Conservation (phyloP, 2,113 vertebrate species). For the Dasyurus viverrinus region DNA sequence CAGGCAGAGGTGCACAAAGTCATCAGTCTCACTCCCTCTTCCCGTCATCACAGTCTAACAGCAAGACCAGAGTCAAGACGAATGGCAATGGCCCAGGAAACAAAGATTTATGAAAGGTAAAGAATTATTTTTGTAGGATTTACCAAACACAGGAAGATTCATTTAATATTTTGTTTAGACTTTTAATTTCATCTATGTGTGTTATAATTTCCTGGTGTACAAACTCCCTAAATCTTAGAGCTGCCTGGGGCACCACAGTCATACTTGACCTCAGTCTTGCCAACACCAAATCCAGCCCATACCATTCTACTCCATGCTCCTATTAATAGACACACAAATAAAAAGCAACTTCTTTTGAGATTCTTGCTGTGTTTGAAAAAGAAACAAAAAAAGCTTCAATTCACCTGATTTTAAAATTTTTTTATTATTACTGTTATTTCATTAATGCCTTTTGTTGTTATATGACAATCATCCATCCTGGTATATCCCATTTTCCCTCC, state of each 20-base stretch:
- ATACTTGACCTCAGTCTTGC: not conserved
- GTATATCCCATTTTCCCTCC: not conserved
- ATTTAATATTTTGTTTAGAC: not conserved
- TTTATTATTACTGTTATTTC: not conserved
- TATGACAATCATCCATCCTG: not conserved
- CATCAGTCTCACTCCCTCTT: not conserved
- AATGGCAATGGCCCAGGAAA: not conserved
- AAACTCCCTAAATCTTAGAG: not conserved
- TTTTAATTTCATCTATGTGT: not conserved
- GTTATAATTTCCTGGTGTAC: not conserved
- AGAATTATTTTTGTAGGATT: not conserved
- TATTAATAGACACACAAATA: not conserved
- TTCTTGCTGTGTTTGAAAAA: not conserved
- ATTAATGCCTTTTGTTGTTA: not conserved
- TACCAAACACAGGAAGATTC: not conserved
- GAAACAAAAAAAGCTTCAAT: not conserved
- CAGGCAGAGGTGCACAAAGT: not conserved
- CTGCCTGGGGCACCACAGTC: not conserved
- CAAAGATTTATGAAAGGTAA: not conserved
- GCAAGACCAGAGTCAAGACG: not conserved
- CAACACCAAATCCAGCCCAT: not conserved
- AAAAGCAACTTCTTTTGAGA: not conserved
- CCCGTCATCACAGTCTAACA: not conserved
- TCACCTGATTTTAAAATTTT: not conserved
- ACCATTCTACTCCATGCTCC: not conserved